phyloP scores from a whole-genome alignment of 1,140 invertebrate species.

The Heliconius hewitsoni region DNA sequence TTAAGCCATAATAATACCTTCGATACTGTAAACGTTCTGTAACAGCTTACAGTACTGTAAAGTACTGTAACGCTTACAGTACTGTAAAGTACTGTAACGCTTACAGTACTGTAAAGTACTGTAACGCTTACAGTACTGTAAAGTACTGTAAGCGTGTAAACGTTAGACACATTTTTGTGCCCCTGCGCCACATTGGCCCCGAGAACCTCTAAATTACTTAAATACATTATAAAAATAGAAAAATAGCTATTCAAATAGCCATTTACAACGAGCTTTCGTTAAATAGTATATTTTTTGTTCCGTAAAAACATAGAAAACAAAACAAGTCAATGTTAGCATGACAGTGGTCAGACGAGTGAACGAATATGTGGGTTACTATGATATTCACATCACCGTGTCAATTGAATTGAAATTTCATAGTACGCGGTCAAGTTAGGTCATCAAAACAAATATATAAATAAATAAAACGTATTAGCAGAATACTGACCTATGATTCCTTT shows the following conservation, averaged over 20 bases:
- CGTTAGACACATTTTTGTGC: too few species aligned
- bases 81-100: too few species aligned
- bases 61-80: too few species aligned
- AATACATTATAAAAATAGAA: too few species aligned
- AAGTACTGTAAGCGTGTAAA: too few species aligned
- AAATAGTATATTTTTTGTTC: neutral
- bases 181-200: too few species aligned
- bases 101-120: too few species aligned
- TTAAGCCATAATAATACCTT: neutral
- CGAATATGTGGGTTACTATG: conserved; percentile 20
- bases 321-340: neutral
- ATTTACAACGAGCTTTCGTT: neutral
- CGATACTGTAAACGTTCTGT: neutral
- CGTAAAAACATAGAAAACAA: neutral
- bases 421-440: conserved; percentile 3
- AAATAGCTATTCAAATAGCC: too few species aligned
- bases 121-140: too few species aligned
- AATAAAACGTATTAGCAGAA: neutral
- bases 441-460: neutral
- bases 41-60: too few species aligned
- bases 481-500: neutral
- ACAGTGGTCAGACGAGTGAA: conserved; percentile 3
- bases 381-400: conserved; percentile 22
- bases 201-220: too few species aligned
- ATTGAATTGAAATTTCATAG: conserved; percentile 1